phyloP scores from a whole-genome alignment of 2,888 invertebrate species.

The Thereva nobilitata region DNA sequence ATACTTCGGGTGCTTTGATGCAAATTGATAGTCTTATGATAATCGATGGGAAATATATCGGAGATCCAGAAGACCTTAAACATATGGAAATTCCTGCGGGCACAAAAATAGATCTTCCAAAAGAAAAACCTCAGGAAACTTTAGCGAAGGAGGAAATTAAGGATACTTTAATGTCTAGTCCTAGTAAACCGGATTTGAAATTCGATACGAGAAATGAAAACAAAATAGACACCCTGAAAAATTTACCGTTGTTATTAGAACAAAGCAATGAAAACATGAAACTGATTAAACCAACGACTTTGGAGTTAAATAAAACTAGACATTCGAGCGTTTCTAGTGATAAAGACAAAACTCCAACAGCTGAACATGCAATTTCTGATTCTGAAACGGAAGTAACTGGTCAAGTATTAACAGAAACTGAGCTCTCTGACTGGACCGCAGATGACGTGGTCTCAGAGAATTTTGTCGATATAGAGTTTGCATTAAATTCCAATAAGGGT shows the following conservation, averaged over 20 bases:
- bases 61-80: slow-evolving; percentile 58
- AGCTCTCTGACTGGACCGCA: slow-evolving; percentile 87
- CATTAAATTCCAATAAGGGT: slow-evolving; percentile 61
- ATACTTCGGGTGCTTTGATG: slow-evolving; percentile 70
- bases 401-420: slow-evolving; percentile 79
- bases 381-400: slow-evolving; percentile 73
- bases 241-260: slow-evolving; percentile 55
- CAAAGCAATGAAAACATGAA: slow-evolving; percentile 47
- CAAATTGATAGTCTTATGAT: slow-evolving; percentile 66
- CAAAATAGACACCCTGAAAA: slow-evolving; percentile 56
- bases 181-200: slow-evolving; percentile 51
- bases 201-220: slow-evolving; percentile 58
- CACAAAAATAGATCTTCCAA: slow-evolving; percentile 42
- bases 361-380: slow-evolving; percentile 62
- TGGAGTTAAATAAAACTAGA: slow-evolving; percentile 47
- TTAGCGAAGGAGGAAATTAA: slow-evolving; percentile 1
- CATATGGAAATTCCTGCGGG: slow-evolving; percentile 57
- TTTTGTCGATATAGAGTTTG: slow-evolving; percentile 68
- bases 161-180: slow-evolving; percentile 40
- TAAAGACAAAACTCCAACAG: slow-evolving; percentile 57
- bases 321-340: slow-evolving; percentile 45
- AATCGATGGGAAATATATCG: slow-evolving; percentile 58
- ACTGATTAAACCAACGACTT: slow-evolving; percentile 51
- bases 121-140: neutral
- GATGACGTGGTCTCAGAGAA: slow-evolving; percentile 80